Conservation (phyloP, 2,797 vertebrate species). For the Sarcophilus harrisii region DNA sequence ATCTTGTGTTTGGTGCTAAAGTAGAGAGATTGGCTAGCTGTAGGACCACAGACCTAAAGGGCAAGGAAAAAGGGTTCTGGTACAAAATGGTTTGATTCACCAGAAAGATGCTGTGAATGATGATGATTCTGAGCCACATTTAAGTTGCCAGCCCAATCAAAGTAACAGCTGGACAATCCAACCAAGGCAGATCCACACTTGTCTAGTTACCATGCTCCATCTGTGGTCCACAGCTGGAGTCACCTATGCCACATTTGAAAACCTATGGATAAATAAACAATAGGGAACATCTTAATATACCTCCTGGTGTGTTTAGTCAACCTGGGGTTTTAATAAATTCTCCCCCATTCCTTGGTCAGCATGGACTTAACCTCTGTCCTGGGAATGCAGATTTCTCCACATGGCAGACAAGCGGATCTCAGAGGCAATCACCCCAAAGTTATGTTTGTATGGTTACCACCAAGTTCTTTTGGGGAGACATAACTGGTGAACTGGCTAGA, state of each 20-base stretch:
- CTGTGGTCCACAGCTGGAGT: conserved; percentile 99
- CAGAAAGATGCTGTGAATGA: neutral
- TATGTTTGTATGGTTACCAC: conserved; percentile 98
- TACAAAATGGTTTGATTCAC: neutral
- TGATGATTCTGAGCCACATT: neutral
- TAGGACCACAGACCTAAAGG: conserved; percentile 94
- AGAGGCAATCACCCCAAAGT: conserved; percentile 99
- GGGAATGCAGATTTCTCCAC: conserved; percentile 99
- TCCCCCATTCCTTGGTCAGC: conserved; percentile 97
- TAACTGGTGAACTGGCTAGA: conserved; percentile 97
- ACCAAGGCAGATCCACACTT: conserved; percentile 99
- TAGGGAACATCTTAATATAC: conserved; percentile 98
- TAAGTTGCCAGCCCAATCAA: conserved; percentile 83
- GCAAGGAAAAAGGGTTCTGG: conserved; percentile 97
- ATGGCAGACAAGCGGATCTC: conserved; percentile 99
- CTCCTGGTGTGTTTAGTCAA: conserved; percentile 98
- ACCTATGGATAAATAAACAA: conserved; percentile 99
- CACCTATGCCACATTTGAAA: conserved; percentile 98
- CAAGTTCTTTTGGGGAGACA: conserved; percentile 98
- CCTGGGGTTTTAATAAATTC: conserved; percentile 98
- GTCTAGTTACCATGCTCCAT: conserved; percentile 99
- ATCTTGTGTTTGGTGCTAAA: neutral
- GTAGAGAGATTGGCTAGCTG: neutral
- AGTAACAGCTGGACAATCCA: conserved; percentile 95
- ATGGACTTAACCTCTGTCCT: conserved; percentile 99